These are phyloP conservation scores for Agrenia bidenticulata DNA, from an alignment of 2,888 invertebrate genomes.

Conservation along the genomic window DNA sequence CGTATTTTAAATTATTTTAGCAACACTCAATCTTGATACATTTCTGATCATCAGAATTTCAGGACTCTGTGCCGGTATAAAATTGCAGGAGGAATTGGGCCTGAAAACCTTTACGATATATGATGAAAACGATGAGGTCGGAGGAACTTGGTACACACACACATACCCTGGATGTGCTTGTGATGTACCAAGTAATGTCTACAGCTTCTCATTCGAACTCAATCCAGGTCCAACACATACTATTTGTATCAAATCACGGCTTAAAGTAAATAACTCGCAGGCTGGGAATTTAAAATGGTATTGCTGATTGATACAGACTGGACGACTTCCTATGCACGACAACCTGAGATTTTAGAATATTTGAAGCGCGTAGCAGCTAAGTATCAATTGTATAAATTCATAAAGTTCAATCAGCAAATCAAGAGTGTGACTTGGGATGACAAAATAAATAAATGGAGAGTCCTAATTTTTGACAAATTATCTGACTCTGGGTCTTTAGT, in stretches of 20 bases:
- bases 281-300: too few relatives aligned
- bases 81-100: slow-evolving; percentile 25
- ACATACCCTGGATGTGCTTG: slow-evolving; percentile 42
- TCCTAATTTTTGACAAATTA: background rate
- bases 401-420: slow-evolving; percentile 31
- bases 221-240: too few relatives aligned
- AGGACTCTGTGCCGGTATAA: slow-evolving; percentile 39
- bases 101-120: slow-evolving; percentile 33
- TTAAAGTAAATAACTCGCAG: too few relatives aligned
- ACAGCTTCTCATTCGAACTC: slow-evolving; percentile 40
- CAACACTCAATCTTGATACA: too few relatives aligned
- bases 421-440: slow-evolving; percentile 27
- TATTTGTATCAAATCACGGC: too few relatives aligned
- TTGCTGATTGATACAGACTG: too few relatives aligned
- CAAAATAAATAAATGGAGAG: slow-evolving; percentile 24
- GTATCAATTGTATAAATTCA: slow-evolving; percentile 31
- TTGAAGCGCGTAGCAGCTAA: slow-evolving; percentile 27
- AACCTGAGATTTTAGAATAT: slow-evolving; percentile 39
- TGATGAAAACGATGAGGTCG: slow-evolving; percentile 40
- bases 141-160: slow-evolving; percentile 44
- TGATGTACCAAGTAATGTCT: slow-evolving; percentile 36
- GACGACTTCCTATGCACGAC: slow-evolving; percentile 9
- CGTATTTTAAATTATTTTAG: too few relatives aligned
- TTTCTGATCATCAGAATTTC: slow-evolving; percentile 29
- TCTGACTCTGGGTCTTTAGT: too few relatives aligned